Evolutionary conservation across 1,140 invertebrate genomes (phyloP).

Genomic region (Cotesia glomerata): DNA sequence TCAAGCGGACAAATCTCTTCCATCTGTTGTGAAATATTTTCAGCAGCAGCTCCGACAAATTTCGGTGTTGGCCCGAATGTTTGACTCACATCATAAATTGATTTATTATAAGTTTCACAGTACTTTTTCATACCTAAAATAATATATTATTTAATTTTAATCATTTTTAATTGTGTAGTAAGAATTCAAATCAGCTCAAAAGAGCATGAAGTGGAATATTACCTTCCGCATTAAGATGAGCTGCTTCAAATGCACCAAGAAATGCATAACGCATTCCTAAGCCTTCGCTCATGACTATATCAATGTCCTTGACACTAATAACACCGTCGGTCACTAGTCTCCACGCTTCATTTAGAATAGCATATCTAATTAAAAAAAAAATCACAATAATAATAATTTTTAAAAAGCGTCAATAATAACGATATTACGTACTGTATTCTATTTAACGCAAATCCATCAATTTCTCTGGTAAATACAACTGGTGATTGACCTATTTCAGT

Average conservation of each 20-base stretch:
- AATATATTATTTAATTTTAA: slow-evolving; percentile 9
- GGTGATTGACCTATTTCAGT: slow-evolving; percentile 89
- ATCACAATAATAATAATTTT: neutral
- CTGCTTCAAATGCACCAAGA: slow-evolving; percentile 90
- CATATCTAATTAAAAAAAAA: slow-evolving; percentile 70
- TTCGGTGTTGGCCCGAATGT: slow-evolving; percentile 78
- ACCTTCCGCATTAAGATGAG: slow-evolving; percentile 94
- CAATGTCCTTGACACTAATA: slow-evolving; percentile 86
- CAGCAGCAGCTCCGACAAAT: slow-evolving; percentile 72
- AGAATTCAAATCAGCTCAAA: neutral
- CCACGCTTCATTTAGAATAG: slow-evolving; percentile 93
- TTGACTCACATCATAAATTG: slow-evolving; percentile 78
- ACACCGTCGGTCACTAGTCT: slow-evolving; percentile 84
- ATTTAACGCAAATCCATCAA: slow-evolving; percentile 92
- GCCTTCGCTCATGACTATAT: slow-evolving; percentile 93
- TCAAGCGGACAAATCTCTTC: slow-evolving; percentile 77
- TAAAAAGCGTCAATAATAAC: too few species aligned
- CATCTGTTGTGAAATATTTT: slow-evolving; percentile 72
- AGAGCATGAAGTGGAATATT: too few species aligned
- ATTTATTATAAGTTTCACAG: slow-evolving; percentile 77
- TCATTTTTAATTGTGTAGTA: neutral
- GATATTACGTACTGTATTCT: slow-evolving; percentile 80
- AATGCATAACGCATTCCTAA: slow-evolving; percentile 95
- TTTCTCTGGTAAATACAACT: slow-evolving; percentile 82
- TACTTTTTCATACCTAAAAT: slow-evolving; percentile 72